Percentiles rank a stretch among this genome's conserved stretches.
Conservation (phyloP, 2,797 vertebrate genomes). For the Poecilia picta region DNA sequence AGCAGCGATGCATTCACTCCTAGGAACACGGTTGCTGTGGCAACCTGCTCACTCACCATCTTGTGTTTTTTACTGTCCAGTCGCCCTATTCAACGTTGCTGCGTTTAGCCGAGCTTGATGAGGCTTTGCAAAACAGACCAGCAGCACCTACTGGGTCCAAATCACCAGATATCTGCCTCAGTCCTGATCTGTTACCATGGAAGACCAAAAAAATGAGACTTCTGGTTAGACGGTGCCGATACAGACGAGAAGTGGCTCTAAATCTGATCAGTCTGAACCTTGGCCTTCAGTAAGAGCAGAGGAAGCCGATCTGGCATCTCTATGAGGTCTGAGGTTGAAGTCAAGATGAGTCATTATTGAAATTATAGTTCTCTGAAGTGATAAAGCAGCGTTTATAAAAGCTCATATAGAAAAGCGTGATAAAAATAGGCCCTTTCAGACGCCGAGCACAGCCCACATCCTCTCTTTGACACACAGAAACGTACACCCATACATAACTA, state of each 20-base stretch:
- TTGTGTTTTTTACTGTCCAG: conserved; percentile 82
- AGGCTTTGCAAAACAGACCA: conserved; percentile 46
- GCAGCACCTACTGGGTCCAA: conserved; percentile 14
- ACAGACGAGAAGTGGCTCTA: neutral
- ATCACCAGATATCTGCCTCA: conserved; percentile 24
- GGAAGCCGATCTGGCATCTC: conserved; percentile 28
- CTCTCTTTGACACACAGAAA: conserved; percentile 24
- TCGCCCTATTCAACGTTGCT: conserved; percentile 72
- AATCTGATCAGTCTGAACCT: conserved; percentile 21
- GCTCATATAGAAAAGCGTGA: conserved; percentile 60
- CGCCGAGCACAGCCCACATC: conserved; percentile 60
- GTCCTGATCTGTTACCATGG: conserved; percentile 8
- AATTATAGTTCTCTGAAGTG: conserved; percentile 57
- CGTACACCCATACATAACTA: conserved; percentile 32
- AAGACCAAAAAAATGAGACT: conserved; percentile 1
- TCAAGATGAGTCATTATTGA: conserved; percentile 51
- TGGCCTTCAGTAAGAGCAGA: conserved; percentile 37
- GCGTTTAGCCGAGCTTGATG: conserved; percentile 68
- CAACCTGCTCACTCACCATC: conserved; percentile 83
- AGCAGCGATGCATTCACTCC: conserved; percentile 71
- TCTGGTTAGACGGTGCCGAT: neutral
- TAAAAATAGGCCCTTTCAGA: conserved; percentile 75
- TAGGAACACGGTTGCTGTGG: conserved; percentile 82
- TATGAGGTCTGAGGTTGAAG: conserved; percentile 50
- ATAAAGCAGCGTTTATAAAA: conserved; percentile 63